Evolutionary conservation across 2,888 invertebrate genomes (phyloP).

Genomic region (Gerris lacustris): DNA sequence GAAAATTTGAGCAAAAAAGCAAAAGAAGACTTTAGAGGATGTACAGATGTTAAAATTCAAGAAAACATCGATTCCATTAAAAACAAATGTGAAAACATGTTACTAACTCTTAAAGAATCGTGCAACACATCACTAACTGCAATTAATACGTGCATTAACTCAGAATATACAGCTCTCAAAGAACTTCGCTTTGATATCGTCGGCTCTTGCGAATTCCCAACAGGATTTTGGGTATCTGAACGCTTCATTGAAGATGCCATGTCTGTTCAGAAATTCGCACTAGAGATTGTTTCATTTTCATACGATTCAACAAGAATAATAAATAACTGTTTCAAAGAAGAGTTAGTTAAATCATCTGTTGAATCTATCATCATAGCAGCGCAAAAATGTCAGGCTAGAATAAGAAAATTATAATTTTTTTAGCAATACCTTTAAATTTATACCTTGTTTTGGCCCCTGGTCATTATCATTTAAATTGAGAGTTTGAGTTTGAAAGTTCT

Average conservation of each 20-base stretch:
- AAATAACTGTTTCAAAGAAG: not conserved
- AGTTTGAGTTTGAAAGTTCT: too few species aligned
- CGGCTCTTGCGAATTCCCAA: not conserved
- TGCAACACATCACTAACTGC: not conserved
- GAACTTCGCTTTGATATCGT: not conserved
- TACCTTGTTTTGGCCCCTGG: too few species aligned
- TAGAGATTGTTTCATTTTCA: not conserved
- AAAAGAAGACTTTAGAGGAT: not conserved
- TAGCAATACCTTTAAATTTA: too few species aligned
- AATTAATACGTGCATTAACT: not conserved
- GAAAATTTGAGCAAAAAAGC: not conserved
- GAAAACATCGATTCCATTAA: not conserved
- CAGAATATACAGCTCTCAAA: not conserved
- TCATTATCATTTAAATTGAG: too few species aligned
- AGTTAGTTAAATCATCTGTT: not conserved
- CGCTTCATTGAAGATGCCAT: not conserved
- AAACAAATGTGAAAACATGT: not conserved
- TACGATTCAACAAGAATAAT: not conserved
- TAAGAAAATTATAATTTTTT: not conserved
- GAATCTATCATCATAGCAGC: not conserved
- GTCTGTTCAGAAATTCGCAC: not conserved
- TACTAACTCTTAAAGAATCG: not conserved
- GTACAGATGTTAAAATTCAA: not conserved
- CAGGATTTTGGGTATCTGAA: not conserved
- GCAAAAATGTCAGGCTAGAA: not conserved